Evolutionary conservation across 2,113 vertebrate genomes (phyloP), one percentile per base, ranked within the genome.

Genomic region (Rhombomys opimus): DNA sequence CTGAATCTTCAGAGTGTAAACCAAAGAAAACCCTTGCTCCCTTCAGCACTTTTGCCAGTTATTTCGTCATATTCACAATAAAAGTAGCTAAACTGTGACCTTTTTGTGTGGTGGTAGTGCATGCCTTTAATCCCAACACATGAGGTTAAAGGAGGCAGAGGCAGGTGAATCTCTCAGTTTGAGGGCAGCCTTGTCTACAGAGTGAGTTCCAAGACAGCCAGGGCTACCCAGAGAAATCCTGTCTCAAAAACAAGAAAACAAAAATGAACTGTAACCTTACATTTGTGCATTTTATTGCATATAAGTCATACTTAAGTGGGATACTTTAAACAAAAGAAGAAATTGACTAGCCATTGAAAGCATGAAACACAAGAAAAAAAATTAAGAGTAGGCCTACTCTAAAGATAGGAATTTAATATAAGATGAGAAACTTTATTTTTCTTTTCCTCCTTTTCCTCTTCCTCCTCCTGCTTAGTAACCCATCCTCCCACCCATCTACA

Each of bases 201-300:
- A 57, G 15, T 57, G 15, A 57, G 57, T 57, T 57, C 57, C 57
- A 57, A 8, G 57, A 15, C 57, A 57, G 57, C 57, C 57, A 57
- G 15, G 57, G 57, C 57, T 57, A 57, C 57, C 12, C 59, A 61
- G 59, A 61, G 5, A 20, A 61, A 61, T 18, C 59, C 59, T 61
- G 59, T 61, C 59, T 61, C 59, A 61, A 61, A 20, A 61, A 61
- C 20, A 68, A 68, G 7, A 23, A 30, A 68, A 4, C 12, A 57
- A 50, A 77, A 50, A 50, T 30, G 46, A 38, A 41, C n/a, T 41
- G 18, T 22, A 38, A 23, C 27, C 65, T 78, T 67, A 52, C 65
- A 85, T 59, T 46, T 91, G 70, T 85, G 38, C 32, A 61, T 95
- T 95, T 93, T 76, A 61, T 7, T 86, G 41, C 38, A 52, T 9